Evolutionary conservation across 1,140 invertebrate species (phyloP), one percentile per base, ranked within the genome.

Genomic region (Antheraea mylitta): DNA sequence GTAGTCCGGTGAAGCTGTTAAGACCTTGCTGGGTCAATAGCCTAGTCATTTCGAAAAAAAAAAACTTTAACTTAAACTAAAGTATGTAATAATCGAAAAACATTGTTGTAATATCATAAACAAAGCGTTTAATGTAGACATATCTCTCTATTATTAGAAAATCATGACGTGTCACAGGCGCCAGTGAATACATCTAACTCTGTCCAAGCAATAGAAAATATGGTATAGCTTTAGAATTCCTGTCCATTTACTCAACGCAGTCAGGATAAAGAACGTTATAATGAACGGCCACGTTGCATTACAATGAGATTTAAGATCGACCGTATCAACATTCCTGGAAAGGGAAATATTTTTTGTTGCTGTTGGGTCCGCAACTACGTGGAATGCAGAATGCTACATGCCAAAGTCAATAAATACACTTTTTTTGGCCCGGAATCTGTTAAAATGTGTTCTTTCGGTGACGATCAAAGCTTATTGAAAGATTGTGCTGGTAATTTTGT

Each of bases 231-330:
- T 80, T 78, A 67, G 75, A 83, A 87, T 85, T 81, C 82, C 76
- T 58, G 18, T 64, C 66, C 70, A 81, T 81, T 87, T 85, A 87
- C 77, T 86, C 83, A 87, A 73, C 76, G 69, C 72, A 68, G 63
- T 67, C 69, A 68, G 81, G 80, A 86, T 85, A 85, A 81, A 74
- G 81, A 78, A 83, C 80, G 81, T 79, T 79, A 62, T 70, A 64
- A 71, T 67, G 66, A 36, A 60, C 58, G 62, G 8, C 60, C 63
- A 70, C 48, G 69, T 64, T 64, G 37, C 18, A 69, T 71, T 53
- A 53, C 45, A 53, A 53, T 53, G 45, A 16, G 45, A 53, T 16
- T 16, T 53, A 53, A 64, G 22, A 67, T 38, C 48, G n/a, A 61
- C 36, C 36, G 60, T 53, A 53, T 53, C 45, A 53, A 53, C 45